Evolutionary conservation across 2,113 vertebrate genomes (phyloP).

Genomic region (Xenotilapia leptura): DNA sequence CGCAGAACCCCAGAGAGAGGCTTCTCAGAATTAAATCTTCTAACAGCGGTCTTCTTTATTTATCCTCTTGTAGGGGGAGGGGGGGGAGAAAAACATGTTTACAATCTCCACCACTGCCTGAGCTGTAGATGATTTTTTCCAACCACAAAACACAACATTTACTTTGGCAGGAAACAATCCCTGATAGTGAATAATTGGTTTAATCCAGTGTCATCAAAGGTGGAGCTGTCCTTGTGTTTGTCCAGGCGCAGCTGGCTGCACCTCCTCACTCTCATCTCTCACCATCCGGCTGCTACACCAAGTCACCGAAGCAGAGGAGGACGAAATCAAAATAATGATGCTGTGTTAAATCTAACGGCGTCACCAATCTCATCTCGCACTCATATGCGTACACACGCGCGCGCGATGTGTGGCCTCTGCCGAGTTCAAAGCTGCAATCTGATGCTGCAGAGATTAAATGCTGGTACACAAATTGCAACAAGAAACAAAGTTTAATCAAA

Average conservation of each 20-base stretch:
- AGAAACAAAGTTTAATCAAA: conserved; percentile 21
- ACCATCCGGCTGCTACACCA: conserved; percentile 4
- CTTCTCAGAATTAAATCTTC: conserved; percentile 55
- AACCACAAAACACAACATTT: conserved; percentile 47
- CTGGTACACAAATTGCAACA: background rate
- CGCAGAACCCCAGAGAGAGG: conserved; percentile 24
- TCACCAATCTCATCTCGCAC: background rate
- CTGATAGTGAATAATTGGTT: conserved; percentile 49
- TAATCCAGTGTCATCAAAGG: conserved; percentile 27
- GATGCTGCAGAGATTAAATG: background rate
- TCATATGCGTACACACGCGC: background rate
- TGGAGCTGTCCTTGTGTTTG: conserved; percentile 39
- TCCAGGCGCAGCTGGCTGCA: conserved; percentile 13
- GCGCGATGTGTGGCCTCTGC: background rate
- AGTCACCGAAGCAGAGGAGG: conserved; percentile 16
- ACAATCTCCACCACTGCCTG: conserved; percentile 22
- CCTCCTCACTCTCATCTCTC: conserved; percentile 17
- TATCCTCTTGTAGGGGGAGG: conserved; percentile 28
- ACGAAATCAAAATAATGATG: conserved; percentile 54
- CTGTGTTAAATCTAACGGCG: background rate
- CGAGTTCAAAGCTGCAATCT: background rate
- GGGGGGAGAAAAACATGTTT: conserved; percentile 54
- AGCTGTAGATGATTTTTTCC: conserved; percentile 17
- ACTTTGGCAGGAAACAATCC: conserved; percentile 27
- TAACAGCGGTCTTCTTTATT: conserved; percentile 46